Evolutionary conservation across 1,140 invertebrate species (phyloP), one percentile per base, ranked within the genome.

Genomic region (Steinernema khuongi): DNA sequence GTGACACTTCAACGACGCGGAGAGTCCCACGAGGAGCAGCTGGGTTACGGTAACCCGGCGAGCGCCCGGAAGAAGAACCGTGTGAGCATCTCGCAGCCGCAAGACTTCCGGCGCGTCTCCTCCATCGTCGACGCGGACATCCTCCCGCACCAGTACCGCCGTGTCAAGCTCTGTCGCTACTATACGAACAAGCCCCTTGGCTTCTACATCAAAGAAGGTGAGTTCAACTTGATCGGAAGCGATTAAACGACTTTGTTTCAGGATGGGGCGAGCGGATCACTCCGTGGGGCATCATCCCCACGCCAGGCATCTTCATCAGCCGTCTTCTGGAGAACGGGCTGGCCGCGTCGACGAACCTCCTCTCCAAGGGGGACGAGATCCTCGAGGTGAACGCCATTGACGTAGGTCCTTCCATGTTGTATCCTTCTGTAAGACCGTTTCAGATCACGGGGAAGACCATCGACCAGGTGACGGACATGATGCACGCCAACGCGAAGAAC

Each of bases 401-500:
- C 31, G 75, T 76, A 31, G 17, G 50, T 76, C 31, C 31, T 50
- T 14, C 1, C 44, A 75, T 60, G n/a, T 74, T 28, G 75, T 26
- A 1, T 75, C 32, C 18, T 29, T 74, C 1, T 26, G 44, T 26
- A 2, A 28, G 73, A 2, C 29, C 18, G 4, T 31, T 50, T 68
- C 50, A 75, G 74, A 19, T 75, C 19, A 68, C 26, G 17, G 94
- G 93, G 18, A 97, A 96, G 88, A 94, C 94, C 0, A 87, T 98
- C 7, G 95, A 98, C 88, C 96, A 99, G 90, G 95, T 97, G 19
- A 98, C 96, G 0, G 96, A 98, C 87, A 98, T 98, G 95, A 98
- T 98, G 96, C 94, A 98, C 43, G 96, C 96, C 1, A 99, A 99
- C 87, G 95, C 93, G 79, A 94, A 93, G 28, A 98, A 99, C 88